Base-by-base conservation (phyloP, 2,888 invertebrate species). In the Acronicta psi region DNA sequence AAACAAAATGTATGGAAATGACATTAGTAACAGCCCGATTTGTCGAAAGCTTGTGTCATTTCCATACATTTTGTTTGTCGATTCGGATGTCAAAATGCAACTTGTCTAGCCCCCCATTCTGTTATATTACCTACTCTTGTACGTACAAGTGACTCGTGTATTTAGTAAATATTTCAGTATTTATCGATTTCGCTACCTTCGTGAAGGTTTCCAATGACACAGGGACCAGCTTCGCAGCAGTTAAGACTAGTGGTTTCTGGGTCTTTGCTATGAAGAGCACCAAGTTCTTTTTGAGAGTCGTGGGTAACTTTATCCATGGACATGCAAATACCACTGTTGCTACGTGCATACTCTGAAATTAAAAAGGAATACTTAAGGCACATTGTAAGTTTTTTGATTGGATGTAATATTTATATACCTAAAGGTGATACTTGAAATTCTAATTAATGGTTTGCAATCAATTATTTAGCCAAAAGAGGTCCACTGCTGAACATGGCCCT, bases 171-270 rank as follows among this genome's bases (percentile, higher is more conserved):
- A 11, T 11, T 13, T 31, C 1, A 13, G 1, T 29, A 36, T 36
- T 37, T 20, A 59, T 46, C 38, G 14, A 9, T 34, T 2, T 10
- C 18, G 3, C 63, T 83, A 87, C 89, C 85, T 79, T 85, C 10
- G 85, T 84, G 47, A 89, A 90, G 8, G 89, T 88, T 52, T 84
- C 80, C 23, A 89, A 64, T 11, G 88, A 86, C 9, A 89, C 69
- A 0, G 86, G 85, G 2, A 86, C 75, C 0, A 85, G 75, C 23
- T 79, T 81, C 2, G 75, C 79, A 0, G 87, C 85, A 8, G 59
- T 81, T 36, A 89, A 75, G 10, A 81, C 70, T 2, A 89, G 73
- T 1, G 89, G 86, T 18, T 72, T 77, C 38, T 90, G 90, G 2
- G 86, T 83, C 59, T 77, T 80, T 0, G 79, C 75, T 34, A 90